Base-by-base conservation (phyloP, 2,113 vertebrate genomes). In the Grallaria varia region DNA sequence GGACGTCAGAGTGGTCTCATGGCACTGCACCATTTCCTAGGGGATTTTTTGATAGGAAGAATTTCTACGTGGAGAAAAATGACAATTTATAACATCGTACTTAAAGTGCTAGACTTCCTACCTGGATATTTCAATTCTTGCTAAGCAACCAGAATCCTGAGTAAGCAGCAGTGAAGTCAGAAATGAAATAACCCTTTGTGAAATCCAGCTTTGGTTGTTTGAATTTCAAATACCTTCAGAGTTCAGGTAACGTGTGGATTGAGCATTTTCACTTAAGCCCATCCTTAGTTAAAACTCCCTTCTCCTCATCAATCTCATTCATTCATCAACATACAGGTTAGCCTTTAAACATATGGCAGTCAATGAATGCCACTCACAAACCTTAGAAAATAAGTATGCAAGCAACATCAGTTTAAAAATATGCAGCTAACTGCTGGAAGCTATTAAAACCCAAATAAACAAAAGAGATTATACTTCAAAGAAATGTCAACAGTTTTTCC, bases 391-490 rank as follows among this genome's bases (percentile, higher is more conserved):
- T 96, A 94, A 96, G 96, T 97, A 97, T 97, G 97, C 90, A 97
- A 98, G 97, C 97, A 98, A 96, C 98, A 98, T 98, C 98, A 98
- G 96, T 98, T 98, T 97, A 97, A 98, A 98, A 98, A 97, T 98
- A 98, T 98, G 98, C 97, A 98, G 97, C 96, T 98, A 98, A 98
- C 98, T 98, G 97, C 98, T 98, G 98, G 98, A 98, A 98, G 97
- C 97, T 98, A 98, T 98, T 98, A 98, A 98, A 98, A 98, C 87
- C 97, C 97, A 98, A 98, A 97, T 98, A 98, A 98, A 98, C 97
- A 98, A 98, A 98, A 98, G 98, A 98, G 98, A 98, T 98, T 98
- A 96, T 97, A 98, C 98, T 98, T 99, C 98, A 98, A 98, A 98
- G 98, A 98, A 98, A 98, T 98, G 98, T 98, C 98, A 98, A 98